Conservation (phyloP, 1,140 invertebrate species). For the Ridgeia piscesae region DNA sequence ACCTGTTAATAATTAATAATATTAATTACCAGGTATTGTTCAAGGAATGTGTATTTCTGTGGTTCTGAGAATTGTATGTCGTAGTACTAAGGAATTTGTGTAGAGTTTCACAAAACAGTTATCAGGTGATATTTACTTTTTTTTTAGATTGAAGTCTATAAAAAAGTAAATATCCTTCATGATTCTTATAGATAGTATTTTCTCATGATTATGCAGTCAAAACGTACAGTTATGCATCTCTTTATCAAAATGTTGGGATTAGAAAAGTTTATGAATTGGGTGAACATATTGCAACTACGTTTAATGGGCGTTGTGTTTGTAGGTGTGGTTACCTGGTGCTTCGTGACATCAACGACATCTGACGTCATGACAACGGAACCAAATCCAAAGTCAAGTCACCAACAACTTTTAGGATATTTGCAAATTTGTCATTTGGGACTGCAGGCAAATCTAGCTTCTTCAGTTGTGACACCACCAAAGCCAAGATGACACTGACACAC, state of each 20-base stretch:
- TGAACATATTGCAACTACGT: too few species aligned
- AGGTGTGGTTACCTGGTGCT: not conserved
- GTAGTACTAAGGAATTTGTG: not conserved
- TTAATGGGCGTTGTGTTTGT: not conserved
- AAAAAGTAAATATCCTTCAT: not conserved
- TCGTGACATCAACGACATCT: not conserved
- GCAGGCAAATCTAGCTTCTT: too few species aligned
- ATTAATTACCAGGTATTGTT: not conserved
- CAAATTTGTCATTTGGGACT: not conserved
- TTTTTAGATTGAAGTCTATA: too few species aligned
- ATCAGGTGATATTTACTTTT: not conserved
- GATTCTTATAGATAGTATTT: too few species aligned
- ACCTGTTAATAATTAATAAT: too few species aligned
- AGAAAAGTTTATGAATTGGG: too few species aligned
- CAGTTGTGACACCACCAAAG: not conserved
- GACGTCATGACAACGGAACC: not conserved
- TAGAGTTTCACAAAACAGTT: not conserved
- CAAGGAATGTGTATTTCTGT: not conserved
- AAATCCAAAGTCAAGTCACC: not conserved
- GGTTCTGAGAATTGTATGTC: not conserved
- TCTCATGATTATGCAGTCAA: not conserved
- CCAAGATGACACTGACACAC: not conserved
- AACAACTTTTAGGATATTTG: not conserved
- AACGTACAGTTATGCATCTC: not conserved
- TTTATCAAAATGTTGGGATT: not conserved